Evolutionary conservation across 2,113 vertebrate genomes (phyloP).

Genomic region (Dromiciops gliroides): DNA sequence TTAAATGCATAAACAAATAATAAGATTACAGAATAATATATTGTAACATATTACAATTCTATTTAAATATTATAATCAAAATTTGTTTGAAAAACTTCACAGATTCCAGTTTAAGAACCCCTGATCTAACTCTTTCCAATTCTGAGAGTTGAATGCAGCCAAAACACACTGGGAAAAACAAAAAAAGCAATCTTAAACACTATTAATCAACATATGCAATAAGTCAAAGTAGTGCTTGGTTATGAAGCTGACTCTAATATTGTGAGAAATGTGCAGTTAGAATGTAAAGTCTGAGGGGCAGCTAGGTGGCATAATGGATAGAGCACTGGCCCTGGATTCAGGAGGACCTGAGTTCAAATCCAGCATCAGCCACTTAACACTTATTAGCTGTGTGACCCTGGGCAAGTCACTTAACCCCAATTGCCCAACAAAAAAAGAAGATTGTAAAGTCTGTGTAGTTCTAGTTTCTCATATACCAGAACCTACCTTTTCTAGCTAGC

Average conservation of each 20-base stretch:
- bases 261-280: slow-evolving; percentile 26
- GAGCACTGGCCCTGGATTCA: no score
- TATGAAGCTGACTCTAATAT: background rate
- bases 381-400: no score
- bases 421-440: no score
- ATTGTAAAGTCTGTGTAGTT: slow-evolving; percentile 41
- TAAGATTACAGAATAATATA: background rate
- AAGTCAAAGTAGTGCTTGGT: slow-evolving; percentile 17
- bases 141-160: slow-evolving; percentile 19
- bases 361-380: no score
- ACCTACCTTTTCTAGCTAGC: background rate
- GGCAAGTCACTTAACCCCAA: no score
- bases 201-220: background rate
- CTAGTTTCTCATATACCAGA: slow-evolving; percentile 8
- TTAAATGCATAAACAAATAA: background rate
- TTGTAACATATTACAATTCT: background rate
- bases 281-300: slow-evolving; percentile 50
- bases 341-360: no score
- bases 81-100: background rate
- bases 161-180: background rate
- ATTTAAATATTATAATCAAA: background rate
- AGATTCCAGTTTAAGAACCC: background rate
- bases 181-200: background rate
- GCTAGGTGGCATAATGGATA: no score
- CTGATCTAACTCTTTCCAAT: background rate